Evolutionary conservation across 2,797 vertebrate species (phyloP).

Genomic region (Lycodopsis pacificus): DNA sequence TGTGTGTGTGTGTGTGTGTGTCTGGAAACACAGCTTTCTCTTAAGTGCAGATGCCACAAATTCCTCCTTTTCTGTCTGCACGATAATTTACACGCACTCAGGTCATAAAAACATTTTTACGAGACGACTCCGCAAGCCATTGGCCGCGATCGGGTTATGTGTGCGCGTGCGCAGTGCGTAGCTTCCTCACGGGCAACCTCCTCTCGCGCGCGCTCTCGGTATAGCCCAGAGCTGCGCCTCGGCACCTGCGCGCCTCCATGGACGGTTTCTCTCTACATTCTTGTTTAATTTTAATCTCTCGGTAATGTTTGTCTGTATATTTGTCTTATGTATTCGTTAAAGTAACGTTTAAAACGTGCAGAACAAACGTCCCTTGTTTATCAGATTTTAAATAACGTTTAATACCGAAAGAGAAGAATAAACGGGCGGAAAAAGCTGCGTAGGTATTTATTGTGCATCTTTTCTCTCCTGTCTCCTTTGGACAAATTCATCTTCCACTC

Average conservation of each 20-base stretch:
- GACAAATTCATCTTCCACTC: background rate
- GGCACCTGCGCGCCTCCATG: conserved; percentile 44
- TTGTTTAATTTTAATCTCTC: background rate
- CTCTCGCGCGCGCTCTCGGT: conserved; percentile 52
- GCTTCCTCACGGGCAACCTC: conserved; percentile 27
- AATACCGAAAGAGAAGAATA: background rate
- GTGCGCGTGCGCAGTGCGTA: conserved; percentile 51
- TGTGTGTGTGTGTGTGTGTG: background rate
- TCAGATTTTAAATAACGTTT: background rate
- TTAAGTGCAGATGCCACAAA: conserved; percentile 56
- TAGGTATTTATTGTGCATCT: background rate
- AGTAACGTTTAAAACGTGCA: background rate
- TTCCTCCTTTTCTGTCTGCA: conserved; percentile 24
- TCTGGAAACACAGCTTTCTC: conserved; percentile 40
- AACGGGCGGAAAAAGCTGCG: background rate
- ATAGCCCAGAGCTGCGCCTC: conserved; percentile 33
- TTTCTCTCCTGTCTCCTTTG: background rate
- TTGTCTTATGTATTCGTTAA: conserved; percentile 6
- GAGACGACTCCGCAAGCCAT: conserved; percentile 55
- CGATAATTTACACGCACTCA: conserved; percentile 12
- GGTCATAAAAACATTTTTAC: conserved; percentile 49
- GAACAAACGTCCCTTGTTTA: background rate
- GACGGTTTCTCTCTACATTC: conserved; percentile 11
- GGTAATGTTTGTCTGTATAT: fast-evolving
- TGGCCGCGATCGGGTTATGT: conserved; percentile 71